Percentiles rank a stretch among this genome's conserved stretches.
These are phyloP conservation scores for Tychaedon coryphoeus DNA, from an alignment of 2,113 vertebrate genomes.

Conservation along the genomic window DNA sequence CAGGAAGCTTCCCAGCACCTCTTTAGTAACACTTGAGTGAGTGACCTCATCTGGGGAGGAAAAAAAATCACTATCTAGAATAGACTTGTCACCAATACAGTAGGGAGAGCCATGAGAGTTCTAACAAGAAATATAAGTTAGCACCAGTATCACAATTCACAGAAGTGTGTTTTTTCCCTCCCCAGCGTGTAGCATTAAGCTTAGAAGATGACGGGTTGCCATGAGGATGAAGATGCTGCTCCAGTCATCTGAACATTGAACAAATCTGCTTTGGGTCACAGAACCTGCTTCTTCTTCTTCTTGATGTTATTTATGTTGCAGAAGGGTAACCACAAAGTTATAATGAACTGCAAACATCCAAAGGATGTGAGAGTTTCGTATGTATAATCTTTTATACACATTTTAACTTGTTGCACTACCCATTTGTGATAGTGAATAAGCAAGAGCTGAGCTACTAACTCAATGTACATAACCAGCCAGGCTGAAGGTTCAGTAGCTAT, in stretches of 20 bases:
- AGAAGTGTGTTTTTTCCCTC: slow-evolving; percentile 29
- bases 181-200: slow-evolving; percentile 94
- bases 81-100: neutral
- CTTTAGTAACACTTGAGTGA: neutral
- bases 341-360: slow-evolving; percentile 84
- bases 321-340: slow-evolving; percentile 85
- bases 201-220: slow-evolving; percentile 95
- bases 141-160: neutral
- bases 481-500: slow-evolving; percentile 67
- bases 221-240: slow-evolving; percentile 76
- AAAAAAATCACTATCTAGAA: neutral
- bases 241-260: slow-evolving; percentile 37
- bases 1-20: neutral
- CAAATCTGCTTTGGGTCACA: slow-evolving; percentile 27
- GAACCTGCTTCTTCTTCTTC: slow-evolving; percentile 13
- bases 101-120: neutral
- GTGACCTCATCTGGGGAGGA: neutral
- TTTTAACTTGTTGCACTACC: slow-evolving; percentile 84
- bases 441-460: slow-evolving; percentile 76
- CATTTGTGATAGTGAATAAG: slow-evolving; percentile 73
- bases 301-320: slow-evolving; percentile 77
- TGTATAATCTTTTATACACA: slow-evolving; percentile 88
- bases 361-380: slow-evolving; percentile 86
- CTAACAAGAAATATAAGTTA: neutral
- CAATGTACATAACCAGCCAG: slow-evolving; percentile 71